phyloP scores from a whole-genome alignment of 2,888 invertebrate genomes.

The Elaeidobius kamerunicus region DNA sequence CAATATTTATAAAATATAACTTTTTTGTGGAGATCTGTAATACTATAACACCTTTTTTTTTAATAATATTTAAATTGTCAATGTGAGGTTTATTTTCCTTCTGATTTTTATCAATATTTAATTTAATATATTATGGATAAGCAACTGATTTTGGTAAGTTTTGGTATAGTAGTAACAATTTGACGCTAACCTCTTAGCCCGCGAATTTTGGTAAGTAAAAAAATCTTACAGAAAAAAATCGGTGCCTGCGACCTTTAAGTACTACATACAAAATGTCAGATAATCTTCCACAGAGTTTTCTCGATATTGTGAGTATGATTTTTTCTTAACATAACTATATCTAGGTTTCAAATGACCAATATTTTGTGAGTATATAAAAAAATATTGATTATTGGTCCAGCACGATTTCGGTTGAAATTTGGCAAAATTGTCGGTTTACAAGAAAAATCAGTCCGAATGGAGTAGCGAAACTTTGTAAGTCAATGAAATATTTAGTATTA shows the following conservation, averaged over 20 bases:
- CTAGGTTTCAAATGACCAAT: slow-evolving; percentile 19
- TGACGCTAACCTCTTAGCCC: slow-evolving; percentile 11
- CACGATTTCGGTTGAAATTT: slow-evolving; percentile 19
- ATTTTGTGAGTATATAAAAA: slow-evolving; percentile 38
- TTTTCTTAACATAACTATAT: slow-evolving; percentile 12
- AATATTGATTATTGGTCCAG: slow-evolving; percentile 19
- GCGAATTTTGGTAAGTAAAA: slow-evolving; percentile 25
- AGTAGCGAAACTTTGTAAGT: slow-evolving; percentile 23
- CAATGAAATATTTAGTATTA: not conserved
- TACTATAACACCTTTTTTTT: no score
- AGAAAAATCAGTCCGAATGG: slow-evolving; percentile 16
- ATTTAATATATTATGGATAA: slow-evolving; percentile 2
- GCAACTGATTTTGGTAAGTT: slow-evolving; percentile 22
- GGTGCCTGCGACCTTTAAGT: slow-evolving; percentile 13
- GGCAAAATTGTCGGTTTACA: slow-evolving; percentile 19
- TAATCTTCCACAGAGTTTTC: slow-evolving; percentile 4
- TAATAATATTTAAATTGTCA: no score
- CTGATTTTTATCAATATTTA: slow-evolving; percentile 23
- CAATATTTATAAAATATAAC: no score
- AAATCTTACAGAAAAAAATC: slow-evolving; percentile 8
- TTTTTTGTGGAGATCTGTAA: no score
- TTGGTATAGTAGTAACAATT: slow-evolving; percentile 21
- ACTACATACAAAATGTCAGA: slow-evolving; percentile 26
- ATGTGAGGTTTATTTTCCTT: not conserved
- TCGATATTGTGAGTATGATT: slow-evolving; percentile 30